Evolutionary conservation across 2,113 vertebrate species (phyloP).

Genomic region (Miniopterus natalensis): DNA sequence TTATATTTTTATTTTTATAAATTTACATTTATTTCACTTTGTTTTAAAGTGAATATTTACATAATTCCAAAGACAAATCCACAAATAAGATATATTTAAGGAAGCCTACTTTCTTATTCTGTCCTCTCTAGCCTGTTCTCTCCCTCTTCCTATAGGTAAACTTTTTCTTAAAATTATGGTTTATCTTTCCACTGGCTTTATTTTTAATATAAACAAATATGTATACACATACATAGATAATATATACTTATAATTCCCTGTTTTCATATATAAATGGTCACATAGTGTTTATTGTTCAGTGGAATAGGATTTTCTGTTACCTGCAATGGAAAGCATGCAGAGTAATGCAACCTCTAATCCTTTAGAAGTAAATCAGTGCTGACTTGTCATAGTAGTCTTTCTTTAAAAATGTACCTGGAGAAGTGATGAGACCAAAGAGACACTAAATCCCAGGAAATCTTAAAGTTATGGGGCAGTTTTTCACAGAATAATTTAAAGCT

Average conservation of each 20-base stretch:
- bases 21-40: background rate
- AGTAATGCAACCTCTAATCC: background rate
- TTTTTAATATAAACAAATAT: slow-evolving; percentile 10
- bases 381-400: background rate
- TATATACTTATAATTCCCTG: background rate
- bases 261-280: background rate
- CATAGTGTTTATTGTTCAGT: background rate
- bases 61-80: slow-evolving; percentile 12
- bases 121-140: background rate
- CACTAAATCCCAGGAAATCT: background rate
- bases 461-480: slow-evolving; percentile 18
- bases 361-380: slow-evolving; percentile 52
- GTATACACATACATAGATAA: background rate
- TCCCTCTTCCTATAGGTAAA: background rate
- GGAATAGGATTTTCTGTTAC: background rate
- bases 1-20: slow-evolving; percentile 26
- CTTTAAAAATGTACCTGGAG: background rate
- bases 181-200: background rate
- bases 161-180: background rate
- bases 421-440: background rate
- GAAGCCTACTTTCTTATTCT: background rate
- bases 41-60: background rate
- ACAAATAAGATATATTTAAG: background rate
- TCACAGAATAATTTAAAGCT: slow-evolving; percentile 63
- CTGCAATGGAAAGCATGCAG: background rate